Evolutionary conservation across 2,797 vertebrate species (phyloP), one percentile per base, ranked within the genome.

Genomic region (Pristis pectinata): DNA sequence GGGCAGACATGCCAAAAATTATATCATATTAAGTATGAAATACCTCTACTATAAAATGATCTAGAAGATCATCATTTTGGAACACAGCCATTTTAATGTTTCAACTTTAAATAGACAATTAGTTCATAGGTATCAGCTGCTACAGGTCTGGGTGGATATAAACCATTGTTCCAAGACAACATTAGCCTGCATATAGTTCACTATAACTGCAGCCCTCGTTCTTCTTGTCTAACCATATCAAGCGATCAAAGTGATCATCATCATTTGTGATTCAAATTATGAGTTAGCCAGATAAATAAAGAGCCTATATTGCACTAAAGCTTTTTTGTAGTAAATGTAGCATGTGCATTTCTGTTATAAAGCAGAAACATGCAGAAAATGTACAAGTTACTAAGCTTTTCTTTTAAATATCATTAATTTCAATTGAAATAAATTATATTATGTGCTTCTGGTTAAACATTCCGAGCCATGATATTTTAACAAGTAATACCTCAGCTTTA

Each of bases 81-180:
- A 94, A 74, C 74, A 27, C 49, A 94, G 67, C 44, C 30, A n/a
- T 94, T 94, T 94, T 76, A 94, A 94, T 94, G 27, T 34, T 74
- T 76, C 4, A 94, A 56, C 72, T 76, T 76, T 94, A 53, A 94
- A 94, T 34, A 94, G 70, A 53, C 92, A 74, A 49, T 72, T 72
- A 70, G 92, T 93, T 74, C 41, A 49, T 74, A 49, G 24, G 27
- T n/a, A 93, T 74, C 24, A 93, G 41, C 61, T 93, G 64, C 41
- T 19, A 93, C 64, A 93, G 64, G 64, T 93, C 91, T 93, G 67
- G 41, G 15, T 49, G 22, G 41, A 49, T 53, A 74, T 10, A 76
- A 74, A 27, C 24, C 70, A 94, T 76, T 53, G 6, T 53, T 74
- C 15, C 49, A 94, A 74, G 27, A 94, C 53, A 59, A 34, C 56